A percentile compares a stretch with the other conserved stretches of the same genome.
Evolutionary conservation across 2,888 invertebrate species (phyloP).

Genomic region (Branchellion lobata): DNA sequence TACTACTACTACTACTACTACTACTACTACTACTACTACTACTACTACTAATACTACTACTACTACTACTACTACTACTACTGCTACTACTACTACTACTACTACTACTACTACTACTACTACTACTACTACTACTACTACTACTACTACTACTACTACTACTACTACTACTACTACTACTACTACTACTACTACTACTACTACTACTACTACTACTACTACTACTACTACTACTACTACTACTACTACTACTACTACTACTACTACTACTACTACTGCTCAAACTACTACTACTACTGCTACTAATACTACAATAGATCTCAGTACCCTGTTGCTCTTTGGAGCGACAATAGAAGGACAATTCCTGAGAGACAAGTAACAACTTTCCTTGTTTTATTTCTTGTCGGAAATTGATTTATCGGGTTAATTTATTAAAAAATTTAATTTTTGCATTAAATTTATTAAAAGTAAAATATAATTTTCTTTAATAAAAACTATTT

Average conservation of each 20-base stretch:
- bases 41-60: slow-evolving; percentile 40
- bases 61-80: slow-evolving; percentile 41
- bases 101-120: slow-evolving; percentile 40
- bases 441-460: too few relatives aligned
- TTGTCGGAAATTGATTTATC: too few relatives aligned
- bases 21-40: slow-evolving; percentile 46
- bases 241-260: slow-evolving; percentile 51
- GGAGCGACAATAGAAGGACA: slow-evolving; percentile 92
- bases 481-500: too few relatives aligned
- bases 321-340: slow-evolving; percentile 85
- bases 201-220: slow-evolving; percentile 49
- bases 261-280: slow-evolving; percentile 50
- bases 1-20: slow-evolving; percentile 48
- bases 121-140: slow-evolving; percentile 17
- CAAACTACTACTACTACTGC: slow-evolving; percentile 42
- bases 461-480: too few relatives aligned
- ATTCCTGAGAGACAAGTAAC: slow-evolving; percentile 90
- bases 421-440: too few relatives aligned
- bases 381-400: too few relatives aligned
- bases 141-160: slow-evolving; percentile 32
- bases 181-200: slow-evolving; percentile 47
- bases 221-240: slow-evolving; percentile 50
- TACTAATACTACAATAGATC: slow-evolving; percentile 64
- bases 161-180: slow-evolving; percentile 32
- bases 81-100: slow-evolving; percentile 42